Percentiles rank a stretch among this genome's conserved stretches.
Conservation (phyloP, 2,888 invertebrate species). For the Ectemnius continuus region DNA sequence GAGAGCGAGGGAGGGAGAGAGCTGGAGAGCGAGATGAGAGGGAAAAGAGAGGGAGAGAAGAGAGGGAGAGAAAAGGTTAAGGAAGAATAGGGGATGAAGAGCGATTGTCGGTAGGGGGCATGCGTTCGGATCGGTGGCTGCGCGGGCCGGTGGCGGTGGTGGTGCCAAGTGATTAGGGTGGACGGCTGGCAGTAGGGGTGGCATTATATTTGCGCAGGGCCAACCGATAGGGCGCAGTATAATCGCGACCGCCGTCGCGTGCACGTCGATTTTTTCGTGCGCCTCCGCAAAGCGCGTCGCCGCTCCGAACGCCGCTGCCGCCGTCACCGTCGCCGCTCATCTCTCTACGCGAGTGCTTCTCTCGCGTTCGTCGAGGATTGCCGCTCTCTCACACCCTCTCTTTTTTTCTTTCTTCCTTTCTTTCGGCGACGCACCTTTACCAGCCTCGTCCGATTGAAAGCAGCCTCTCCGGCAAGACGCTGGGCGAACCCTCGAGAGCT, state of each 20-base stretch:
- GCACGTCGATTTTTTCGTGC: slow-evolving; percentile 57
- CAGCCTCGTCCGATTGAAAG: no score
- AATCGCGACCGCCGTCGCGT: slow-evolving; percentile 76
- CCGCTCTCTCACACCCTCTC: background rate
- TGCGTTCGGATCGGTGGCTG: slow-evolving; percentile 52
- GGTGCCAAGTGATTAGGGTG: slow-evolving; percentile 56
- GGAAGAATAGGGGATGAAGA: slow-evolving; percentile 34
- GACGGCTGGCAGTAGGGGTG: slow-evolving; percentile 69
- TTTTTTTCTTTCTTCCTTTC: no score
- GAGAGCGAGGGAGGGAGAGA: slow-evolving; percentile 18
- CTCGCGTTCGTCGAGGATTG: background rate
- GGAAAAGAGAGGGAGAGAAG: slow-evolving; percentile 23
- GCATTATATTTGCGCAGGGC: slow-evolving; percentile 78
- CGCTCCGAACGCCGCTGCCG: slow-evolving; percentile 25
- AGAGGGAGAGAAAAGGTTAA: slow-evolving; percentile 50
- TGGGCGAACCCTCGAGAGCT: no score
- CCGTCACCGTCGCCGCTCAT: background rate
- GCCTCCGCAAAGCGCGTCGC: slow-evolving; percentile 42
- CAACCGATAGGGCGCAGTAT: slow-evolving; percentile 78
- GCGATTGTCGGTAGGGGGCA: slow-evolving; percentile 47
- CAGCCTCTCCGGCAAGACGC: no score
- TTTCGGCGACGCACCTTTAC: no score
- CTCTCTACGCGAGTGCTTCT: slow-evolving; percentile 1
- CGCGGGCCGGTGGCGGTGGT: slow-evolving; percentile 16
- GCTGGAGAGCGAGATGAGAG: slow-evolving; percentile 29